A percentile compares a stretch with the other conserved stretches of the same genome.
These are phyloP conservation scores for Lycaon pictus DNA, from an alignment of 2,113 vertebrate genomes.

Conservation along the genomic window DNA sequence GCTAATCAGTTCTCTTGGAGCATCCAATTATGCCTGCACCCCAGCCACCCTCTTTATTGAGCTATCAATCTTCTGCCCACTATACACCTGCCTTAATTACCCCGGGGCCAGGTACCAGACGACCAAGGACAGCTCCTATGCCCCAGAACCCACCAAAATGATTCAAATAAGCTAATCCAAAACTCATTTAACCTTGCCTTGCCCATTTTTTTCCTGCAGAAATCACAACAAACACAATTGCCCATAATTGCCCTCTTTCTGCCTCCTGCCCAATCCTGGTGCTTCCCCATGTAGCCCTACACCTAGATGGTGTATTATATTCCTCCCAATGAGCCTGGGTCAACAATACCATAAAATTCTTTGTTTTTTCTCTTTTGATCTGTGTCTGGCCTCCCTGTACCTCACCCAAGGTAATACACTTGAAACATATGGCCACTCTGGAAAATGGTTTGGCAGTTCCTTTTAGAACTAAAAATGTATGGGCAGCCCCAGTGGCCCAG, in stretches of 20 bases:
- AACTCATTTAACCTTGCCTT: not conserved
- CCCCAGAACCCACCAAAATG: not conserved
- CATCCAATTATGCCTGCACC: not conserved
- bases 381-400: not conserved
- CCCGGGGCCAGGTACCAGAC: not conserved
- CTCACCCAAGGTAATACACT: not conserved
- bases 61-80: not conserved
- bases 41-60: not conserved
- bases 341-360: not conserved
- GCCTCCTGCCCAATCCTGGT: not conserved
- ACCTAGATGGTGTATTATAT: accelerated
- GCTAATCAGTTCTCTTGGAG: not conserved
- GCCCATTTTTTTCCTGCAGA: not conserved
- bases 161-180: not conserved
- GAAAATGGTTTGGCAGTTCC: not conserved
- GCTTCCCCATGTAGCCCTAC: not conserved
- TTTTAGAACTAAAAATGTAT: not conserved
- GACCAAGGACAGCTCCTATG: not conserved
- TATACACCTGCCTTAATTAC: not conserved
- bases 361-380: not conserved
- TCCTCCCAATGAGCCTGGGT: not conserved
- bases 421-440: not conserved
- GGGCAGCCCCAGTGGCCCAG: too few relatives aligned
- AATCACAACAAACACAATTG: not conserved
- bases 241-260: not conserved